These are phyloP conservation scores for Boulengerochromis microlepis DNA, from an alignment of 2,113 vertebrate species.

Conservation along the genomic window DNA sequence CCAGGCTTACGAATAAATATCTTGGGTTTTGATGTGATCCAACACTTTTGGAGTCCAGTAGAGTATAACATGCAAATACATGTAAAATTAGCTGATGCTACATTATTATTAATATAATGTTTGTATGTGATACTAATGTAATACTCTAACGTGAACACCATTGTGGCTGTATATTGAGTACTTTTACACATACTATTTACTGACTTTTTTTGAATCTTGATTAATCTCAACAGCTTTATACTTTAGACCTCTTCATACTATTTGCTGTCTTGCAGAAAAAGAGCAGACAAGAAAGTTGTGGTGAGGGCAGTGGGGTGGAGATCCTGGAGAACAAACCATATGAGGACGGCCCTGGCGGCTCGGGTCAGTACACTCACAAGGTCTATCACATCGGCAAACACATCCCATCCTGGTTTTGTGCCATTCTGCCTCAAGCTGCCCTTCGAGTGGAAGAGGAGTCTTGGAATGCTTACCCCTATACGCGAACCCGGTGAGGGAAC, in stretches of 20 bases:
- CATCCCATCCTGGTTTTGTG: conserved; percentile 95
- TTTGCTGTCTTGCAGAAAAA: conserved; percentile 78
- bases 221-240: background rate
- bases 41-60: background rate
- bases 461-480: conserved; percentile 96
- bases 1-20: background rate
- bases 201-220: background rate
- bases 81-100: background rate
- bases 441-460: conserved; percentile 93
- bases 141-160: background rate
- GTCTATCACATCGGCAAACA: conserved; percentile 97
- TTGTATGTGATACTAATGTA: background rate
- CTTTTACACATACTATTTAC: background rate
- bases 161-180: background rate
- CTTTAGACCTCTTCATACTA: background rate
- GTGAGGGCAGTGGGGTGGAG: conserved; percentile 94
- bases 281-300: conserved; percentile 89
- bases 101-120: background rate
- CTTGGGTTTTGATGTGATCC: background rate
- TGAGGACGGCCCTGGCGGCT: conserved; percentile 85
- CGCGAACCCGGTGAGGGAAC: conserved; percentile 81
- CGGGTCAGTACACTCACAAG: conserved; percentile 92
- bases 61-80: background rate
- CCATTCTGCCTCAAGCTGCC: conserved; percentile 92
- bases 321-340: conserved; percentile 95